Base-by-base conservation (phyloP, 2,888 invertebrate genomes). In the Phengaris arion region DNA sequence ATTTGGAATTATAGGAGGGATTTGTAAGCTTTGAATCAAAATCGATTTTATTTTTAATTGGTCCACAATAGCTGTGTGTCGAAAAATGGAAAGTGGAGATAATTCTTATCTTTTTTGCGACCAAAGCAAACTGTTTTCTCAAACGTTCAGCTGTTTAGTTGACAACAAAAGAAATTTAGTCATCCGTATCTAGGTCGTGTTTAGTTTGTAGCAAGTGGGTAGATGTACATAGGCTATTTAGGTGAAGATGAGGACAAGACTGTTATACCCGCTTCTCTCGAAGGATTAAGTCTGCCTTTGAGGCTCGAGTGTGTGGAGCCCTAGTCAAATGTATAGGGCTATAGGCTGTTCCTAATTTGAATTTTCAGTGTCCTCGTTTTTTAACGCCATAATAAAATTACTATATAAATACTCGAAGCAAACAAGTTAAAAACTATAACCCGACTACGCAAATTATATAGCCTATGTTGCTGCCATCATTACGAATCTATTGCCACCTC, bases 201-300 rank as follows among this genome's bases (percentile, higher is more conserved):
- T 35, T 59, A 9, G 57, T 59, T 15, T 9, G 52, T 52, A 12
- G 10, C 9, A 10, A 10, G 52, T 59, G 22, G 22, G 15, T 59
- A 22, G 3, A 15, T n/a, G 7, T 22, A 59, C 57, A 22, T 55
- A 55, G 55, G 55, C 64, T 35, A 64, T 64, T 35, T 35, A 64
- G 64, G 64, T 35, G 64, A 64, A 22, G 64, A 64, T 35, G 64
- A 59, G 22, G 22, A 22, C 35, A 35, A 35, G 35, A 52, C 52
- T 52, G 6, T 10, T 52, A 12, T 52, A 52, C 52, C 48, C 48
- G 59, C 8, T 64, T 35, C 64, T 12, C 35, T 64, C 64, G 35
- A 64, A 64, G 64, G 64, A 64, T 64, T 64, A 64, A 35, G 64
- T 64, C 15, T 35, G 64, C 35, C 64, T 64, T 64, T 64, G 64